These are phyloP conservation scores for Platyura marginata DNA, from an alignment of 1,140 invertebrate species.

Conservation along the genomic window DNA sequence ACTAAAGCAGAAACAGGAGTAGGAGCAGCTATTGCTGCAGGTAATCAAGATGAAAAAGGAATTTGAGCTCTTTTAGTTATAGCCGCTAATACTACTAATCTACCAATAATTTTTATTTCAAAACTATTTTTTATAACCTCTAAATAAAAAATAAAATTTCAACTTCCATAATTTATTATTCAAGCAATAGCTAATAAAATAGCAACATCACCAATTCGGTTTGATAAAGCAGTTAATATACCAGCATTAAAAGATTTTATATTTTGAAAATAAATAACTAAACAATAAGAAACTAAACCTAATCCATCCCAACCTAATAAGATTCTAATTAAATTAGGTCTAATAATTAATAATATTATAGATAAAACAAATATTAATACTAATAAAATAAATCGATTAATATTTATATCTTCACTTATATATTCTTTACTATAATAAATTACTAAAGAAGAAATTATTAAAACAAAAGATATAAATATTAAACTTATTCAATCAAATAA, in stretches of 20 bases:
- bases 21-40: constrained; percentile 44
- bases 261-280: constrained; percentile 46
- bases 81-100: constrained; percentile 28
- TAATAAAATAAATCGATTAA: constrained; percentile 32
- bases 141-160: constrained; percentile 29
- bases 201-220: constrained; percentile 38
- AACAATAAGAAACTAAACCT: constrained; percentile 42
- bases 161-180: constrained; percentile 31
- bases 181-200: constrained; percentile 34
- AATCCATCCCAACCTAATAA: constrained; percentile 48
- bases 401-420: constrained; percentile 29
- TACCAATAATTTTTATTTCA: constrained; percentile 20
- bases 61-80: constrained; percentile 57
- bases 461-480: constrained; percentile 31
- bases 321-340: constrained; percentile 43
- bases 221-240: constrained; percentile 38
- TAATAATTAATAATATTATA: constrained; percentile 48
- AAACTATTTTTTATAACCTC: constrained; percentile 20
- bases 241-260: constrained; percentile 35
- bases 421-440: constrained; percentile 37
- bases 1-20: constrained; percentile 48
- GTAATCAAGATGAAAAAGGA: constrained; percentile 47
- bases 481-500: constrained; percentile 34
- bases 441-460: constrained; percentile 38
- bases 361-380: constrained; percentile 42